These are phyloP conservation scores for Danaus melanippus DNA, from an alignment of 1,140 invertebrate species.

Conservation along the genomic window DNA sequence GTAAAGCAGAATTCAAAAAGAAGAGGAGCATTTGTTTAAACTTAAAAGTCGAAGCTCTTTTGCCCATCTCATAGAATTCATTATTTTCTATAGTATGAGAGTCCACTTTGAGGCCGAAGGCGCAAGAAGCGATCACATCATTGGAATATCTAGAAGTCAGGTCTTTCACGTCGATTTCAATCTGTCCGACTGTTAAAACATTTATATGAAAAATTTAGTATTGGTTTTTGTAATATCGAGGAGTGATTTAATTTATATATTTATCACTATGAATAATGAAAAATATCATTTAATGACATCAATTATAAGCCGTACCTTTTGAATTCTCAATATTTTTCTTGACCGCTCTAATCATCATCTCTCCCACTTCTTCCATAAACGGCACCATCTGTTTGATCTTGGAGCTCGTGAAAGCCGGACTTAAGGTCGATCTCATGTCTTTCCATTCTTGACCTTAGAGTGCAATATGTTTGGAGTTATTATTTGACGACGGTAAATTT, in stretches of 20 bases:
- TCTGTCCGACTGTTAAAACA: too few species aligned
- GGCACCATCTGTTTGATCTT: conserved; percentile 61
- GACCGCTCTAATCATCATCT: conserved; percentile 16
- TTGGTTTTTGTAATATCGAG: too few species aligned
- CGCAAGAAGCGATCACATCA: conserved; percentile 61
- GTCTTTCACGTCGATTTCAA: conserved; percentile 38
- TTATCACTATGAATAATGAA: too few species aligned
- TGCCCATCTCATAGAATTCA: conserved; percentile 69
- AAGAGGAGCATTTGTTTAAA: conserved; percentile 19
- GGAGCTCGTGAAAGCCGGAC: conserved; percentile 70
- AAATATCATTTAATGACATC: too few species aligned
- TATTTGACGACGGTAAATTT: too few species aligned
- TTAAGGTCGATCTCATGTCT: conserved; percentile 66
- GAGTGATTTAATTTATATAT: too few species aligned
- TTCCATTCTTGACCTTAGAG: conserved; percentile 60
- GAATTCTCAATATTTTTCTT: too few species aligned
- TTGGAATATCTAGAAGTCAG: conserved; percentile 69
- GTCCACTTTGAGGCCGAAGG: conserved; percentile 73
- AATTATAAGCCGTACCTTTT: too few species aligned
- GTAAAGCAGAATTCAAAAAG: conserved; percentile 12
- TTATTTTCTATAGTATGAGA: conserved; percentile 68
- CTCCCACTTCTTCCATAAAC: conserved; percentile 25
- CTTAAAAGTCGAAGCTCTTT: conserved; percentile 30
- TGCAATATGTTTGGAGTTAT: not conserved
- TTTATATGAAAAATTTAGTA: too few species aligned